phyloP scores from a whole-genome alignment of 2,113 vertebrate genomes.

The Pelodiscus sinensis region DNA sequence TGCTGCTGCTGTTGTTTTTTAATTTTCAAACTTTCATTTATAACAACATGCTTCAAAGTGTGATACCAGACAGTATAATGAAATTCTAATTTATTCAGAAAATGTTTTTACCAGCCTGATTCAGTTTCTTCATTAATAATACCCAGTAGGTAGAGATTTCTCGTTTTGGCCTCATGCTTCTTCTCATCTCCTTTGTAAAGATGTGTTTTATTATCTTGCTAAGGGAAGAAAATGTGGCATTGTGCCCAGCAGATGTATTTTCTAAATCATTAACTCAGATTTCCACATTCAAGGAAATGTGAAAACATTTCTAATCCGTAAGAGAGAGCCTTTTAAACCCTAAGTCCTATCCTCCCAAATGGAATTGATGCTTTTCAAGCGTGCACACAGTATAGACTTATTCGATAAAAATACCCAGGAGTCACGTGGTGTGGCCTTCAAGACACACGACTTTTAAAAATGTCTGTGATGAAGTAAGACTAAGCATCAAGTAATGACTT shows the following conservation, averaged over 20 bases:
- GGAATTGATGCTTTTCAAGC: neutral
- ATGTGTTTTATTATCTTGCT: conserved; percentile 50
- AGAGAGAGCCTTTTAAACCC: conserved; percentile 6
- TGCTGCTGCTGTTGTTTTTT: conserved; percentile 20
- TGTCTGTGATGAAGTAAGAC: neutral
- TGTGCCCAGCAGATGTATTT: conserved; percentile 49
- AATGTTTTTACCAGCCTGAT: conserved; percentile 32
- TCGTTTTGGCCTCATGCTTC: conserved; percentile 32
- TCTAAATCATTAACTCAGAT: conserved; percentile 63
- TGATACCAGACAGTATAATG: conserved; percentile 39
- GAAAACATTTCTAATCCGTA: conserved; percentile 22
- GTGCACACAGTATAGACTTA: neutral
- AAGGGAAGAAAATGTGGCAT: conserved; percentile 18
- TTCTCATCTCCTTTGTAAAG: conserved; percentile 42
- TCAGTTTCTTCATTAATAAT: conserved; percentile 56
- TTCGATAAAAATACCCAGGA: neutral
- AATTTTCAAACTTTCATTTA: conserved; percentile 56
- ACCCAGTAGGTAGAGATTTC: conserved; percentile 48
- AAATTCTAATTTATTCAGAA: conserved; percentile 60
- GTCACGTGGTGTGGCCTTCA: neutral
- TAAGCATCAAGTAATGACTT: neutral
- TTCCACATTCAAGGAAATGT: conserved; percentile 29
- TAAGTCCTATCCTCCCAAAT: neutral
- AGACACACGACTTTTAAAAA: neutral
- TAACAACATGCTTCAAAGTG: conserved; percentile 47